Base-by-base conservation (phyloP, 2,113 vertebrate genomes). In the Microcebus ravelobensis region DNA sequence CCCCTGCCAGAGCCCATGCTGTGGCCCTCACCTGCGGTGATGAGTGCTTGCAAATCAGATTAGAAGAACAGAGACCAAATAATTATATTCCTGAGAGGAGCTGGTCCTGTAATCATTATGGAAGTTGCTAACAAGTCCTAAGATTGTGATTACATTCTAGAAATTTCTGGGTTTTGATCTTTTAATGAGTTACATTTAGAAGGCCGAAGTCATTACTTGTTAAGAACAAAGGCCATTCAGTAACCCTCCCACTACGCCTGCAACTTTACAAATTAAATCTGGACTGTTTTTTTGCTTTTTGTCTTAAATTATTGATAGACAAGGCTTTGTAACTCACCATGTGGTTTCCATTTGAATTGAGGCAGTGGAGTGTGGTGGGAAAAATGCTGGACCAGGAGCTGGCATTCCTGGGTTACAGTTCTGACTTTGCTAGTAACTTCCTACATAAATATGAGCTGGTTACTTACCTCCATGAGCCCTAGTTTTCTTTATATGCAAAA, bases 51-150 rank as follows among this genome's bases (percentile, higher is more conserved):
- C 34, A 90, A 84, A 79, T 97, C 89, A 94, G 74, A 85, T 97
- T 83, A 97, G 91, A 92, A 96, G 18, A 97, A 76, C 73, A 95
- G 39, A 98, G 95, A 77, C 67, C 70, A 94, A 31, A 90, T 95
- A 97, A 98, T 98, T 92, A 95, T 52, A 85, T 81, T 81, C 71
- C 85, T 93, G 82, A 85, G 87, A 94, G 87, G 94, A 97, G 52
- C 94, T 94, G 73, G 42, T 97, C 61, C 25, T 93, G 12, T 96
- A 84, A 94, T 96, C 93, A 84, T 84, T 96, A 79, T 87, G 96
- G 87, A 79, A 97, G 89, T 88, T 95, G 89, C 42, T 92, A 86
- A 97, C 21, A 34, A 91, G 89, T 94, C 82, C 88, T 96, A 87
- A 87, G 68, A 93, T 90, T 97, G 8, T 97, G 97, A 96, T 95